These are phyloP conservation scores for Gryllus bimaculatus DNA, from an alignment of 1,140 invertebrate genomes.

Conservation along the genomic window DNA sequence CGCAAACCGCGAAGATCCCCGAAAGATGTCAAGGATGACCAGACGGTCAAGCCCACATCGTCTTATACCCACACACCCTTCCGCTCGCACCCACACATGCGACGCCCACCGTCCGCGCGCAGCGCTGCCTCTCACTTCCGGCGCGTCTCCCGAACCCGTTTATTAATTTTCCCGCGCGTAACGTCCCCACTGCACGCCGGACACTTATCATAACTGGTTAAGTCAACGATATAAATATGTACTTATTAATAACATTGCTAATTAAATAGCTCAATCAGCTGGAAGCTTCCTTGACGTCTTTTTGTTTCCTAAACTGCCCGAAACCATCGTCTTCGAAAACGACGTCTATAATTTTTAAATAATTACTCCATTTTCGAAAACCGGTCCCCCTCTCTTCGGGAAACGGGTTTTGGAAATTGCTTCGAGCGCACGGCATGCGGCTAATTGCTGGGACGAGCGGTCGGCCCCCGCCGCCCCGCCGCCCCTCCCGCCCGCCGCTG, in stretches of 20 bases:
- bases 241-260: slow-evolving; percentile 1
- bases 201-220: slow-evolving; percentile 5
- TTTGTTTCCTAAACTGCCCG: slow-evolving; percentile 1
- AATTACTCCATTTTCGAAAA: slow-evolving; percentile 1
- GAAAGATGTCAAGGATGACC: too few relatives aligned
- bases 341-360: slow-evolving; percentile 1
- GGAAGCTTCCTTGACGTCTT: neutral
- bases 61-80: too few relatives aligned
- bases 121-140: neutral
- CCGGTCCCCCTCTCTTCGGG: neutral
- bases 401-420: neutral
- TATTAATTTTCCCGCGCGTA: neutral
- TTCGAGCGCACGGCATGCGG: neutral
- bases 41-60: too few relatives aligned
- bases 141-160: neutral
- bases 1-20: too few relatives aligned
- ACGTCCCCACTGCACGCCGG: neutral
- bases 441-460: neutral
- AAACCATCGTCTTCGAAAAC: slow-evolving; percentile 4
- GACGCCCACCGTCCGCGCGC: too few relatives aligned
- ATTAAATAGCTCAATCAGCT: slow-evolving; percentile 5
- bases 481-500: too few relatives aligned
- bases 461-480: neutral
- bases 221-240: slow-evolving; percentile 5
- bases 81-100: neutral